These are phyloP conservation scores for Drosophila pallidifrons DNA, from an alignment of 1,140 invertebrate genomes.

Conservation along the genomic window DNA sequence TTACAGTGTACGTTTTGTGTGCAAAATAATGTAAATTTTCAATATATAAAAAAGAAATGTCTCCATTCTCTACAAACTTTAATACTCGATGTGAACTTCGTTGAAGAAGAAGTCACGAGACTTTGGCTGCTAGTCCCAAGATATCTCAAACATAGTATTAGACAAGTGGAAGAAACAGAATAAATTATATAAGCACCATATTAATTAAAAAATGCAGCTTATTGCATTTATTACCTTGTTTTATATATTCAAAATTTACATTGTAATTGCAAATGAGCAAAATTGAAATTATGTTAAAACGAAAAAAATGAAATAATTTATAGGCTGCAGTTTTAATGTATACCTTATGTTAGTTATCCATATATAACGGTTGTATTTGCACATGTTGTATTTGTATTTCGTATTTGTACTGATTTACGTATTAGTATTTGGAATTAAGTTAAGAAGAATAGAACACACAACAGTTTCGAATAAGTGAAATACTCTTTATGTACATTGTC, in stretches of 20 bases:
- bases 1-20: not conserved
- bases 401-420: constrained; percentile 70
- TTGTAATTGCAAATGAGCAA: not conserved
- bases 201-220: not conserved
- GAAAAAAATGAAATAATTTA: not conserved
- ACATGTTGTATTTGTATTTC: constrained; percentile 47
- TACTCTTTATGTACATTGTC: constrained; percentile 46
- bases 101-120: not conserved
- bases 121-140: not conserved
- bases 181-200: not conserved
- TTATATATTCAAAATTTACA: constrained; percentile 3
- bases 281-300: too few relatives aligned
- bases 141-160: not conserved
- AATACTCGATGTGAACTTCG: not conserved
- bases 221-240: constrained; percentile 14
- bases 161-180: constrained; percentile 1
- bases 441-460: constrained; percentile 3
- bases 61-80: not conserved
- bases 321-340: constrained; percentile 9
- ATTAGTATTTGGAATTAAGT: constrained; percentile 61
- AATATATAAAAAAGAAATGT: not conserved
- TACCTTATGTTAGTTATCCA: constrained; percentile 20
- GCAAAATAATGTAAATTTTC: constrained; percentile 6
- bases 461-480: constrained; percentile 11
- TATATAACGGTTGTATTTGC: constrained; percentile 59